A percentile compares a stretch with the other conserved stretches of the same genome.
Conservation (phyloP, 2,888 invertebrate species). For the Parascotia fuliginaria region DNA sequence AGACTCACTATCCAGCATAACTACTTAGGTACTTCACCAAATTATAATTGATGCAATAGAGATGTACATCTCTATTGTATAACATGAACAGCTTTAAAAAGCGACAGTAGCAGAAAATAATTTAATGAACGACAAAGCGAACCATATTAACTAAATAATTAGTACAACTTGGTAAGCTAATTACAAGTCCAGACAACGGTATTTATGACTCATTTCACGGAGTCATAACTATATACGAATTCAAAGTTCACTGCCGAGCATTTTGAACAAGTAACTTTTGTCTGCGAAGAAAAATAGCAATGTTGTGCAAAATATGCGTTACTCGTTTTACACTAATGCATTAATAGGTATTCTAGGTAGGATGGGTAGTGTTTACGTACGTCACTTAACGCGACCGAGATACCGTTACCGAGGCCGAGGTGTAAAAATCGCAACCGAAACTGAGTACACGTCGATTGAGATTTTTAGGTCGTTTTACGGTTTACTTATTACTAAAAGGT, state of each 20-base stretch:
- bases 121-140: conserved; percentile 22
- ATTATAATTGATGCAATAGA: no score
- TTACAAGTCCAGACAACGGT: conserved; percentile 32
- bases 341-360: no score
- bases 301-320: conserved; percentile 15
- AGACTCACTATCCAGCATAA: no score
- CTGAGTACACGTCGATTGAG: conserved; percentile 29
- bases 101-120: conserved; percentile 28
- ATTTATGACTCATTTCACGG: conserved; percentile 28
- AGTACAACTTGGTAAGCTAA: conserved; percentile 27
- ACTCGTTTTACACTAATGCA: conserved; percentile 1
- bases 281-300: conserved; percentile 19
- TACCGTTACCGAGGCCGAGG: conserved; percentile 27
- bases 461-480: conserved; percentile 37
- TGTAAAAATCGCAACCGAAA: conserved; percentile 25
- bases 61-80: no score
- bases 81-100: conserved; percentile 5
- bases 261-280: conserved; percentile 4
- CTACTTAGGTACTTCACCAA: neutral
- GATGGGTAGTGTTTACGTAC: conserved; percentile 20
- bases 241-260: conserved; percentile 8
- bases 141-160: conserved; percentile 31
- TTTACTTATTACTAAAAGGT: conserved; percentile 8
- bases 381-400: conserved; percentile 11
- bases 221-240: conserved; percentile 8